These are phyloP conservation scores for Priocnemis perturbator DNA, from an alignment of 2,888 invertebrate species.

Conservation along the genomic window DNA sequence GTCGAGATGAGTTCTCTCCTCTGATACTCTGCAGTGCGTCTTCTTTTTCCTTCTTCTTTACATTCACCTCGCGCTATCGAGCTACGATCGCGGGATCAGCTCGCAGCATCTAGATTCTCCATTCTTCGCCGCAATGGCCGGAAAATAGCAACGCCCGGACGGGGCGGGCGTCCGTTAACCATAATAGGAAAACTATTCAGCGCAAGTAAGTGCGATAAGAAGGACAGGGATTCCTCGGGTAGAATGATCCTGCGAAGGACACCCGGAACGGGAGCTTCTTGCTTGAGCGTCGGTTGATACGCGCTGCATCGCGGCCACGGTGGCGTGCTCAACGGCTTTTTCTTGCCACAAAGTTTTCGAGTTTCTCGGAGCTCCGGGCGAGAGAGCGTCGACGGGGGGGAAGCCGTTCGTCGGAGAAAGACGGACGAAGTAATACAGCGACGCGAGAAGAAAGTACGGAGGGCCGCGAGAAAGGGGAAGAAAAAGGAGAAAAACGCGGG, in stretches of 20 bases:
- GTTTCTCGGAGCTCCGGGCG: slow-evolving; percentile 6
- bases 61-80: too few species aligned
- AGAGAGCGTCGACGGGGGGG: not conserved
- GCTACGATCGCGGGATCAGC: too few species aligned
- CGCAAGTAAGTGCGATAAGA: slow-evolving; percentile 50
- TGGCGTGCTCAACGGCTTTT: slow-evolving; percentile 39
- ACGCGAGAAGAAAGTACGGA: not conserved
- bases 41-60: too few species aligned
- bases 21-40: too few species aligned
- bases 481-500: not conserved
- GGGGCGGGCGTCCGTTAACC: not conserved
- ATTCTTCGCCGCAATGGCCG: too few species aligned
- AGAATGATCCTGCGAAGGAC: slow-evolving; percentile 50
- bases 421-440: not conserved
- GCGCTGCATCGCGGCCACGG: slow-evolving; percentile 9
- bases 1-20: too few species aligned
- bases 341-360: slow-evolving; percentile 56
- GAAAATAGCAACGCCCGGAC: too few species aligned
- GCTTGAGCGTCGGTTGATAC: slow-evolving; percentile 43
- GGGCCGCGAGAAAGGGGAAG: not conserved
- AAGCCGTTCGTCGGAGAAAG: not conserved
- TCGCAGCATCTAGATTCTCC: too few species aligned
- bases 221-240: slow-evolving; percentile 43
- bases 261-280: slow-evolving; percentile 42
- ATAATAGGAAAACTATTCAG: slow-evolving; percentile 54